A percentile compares a stretch with the other conserved stretches of the same genome.
Conservation (phyloP, 2,797 vertebrate species). For the Notamacropus eugenii region DNA sequence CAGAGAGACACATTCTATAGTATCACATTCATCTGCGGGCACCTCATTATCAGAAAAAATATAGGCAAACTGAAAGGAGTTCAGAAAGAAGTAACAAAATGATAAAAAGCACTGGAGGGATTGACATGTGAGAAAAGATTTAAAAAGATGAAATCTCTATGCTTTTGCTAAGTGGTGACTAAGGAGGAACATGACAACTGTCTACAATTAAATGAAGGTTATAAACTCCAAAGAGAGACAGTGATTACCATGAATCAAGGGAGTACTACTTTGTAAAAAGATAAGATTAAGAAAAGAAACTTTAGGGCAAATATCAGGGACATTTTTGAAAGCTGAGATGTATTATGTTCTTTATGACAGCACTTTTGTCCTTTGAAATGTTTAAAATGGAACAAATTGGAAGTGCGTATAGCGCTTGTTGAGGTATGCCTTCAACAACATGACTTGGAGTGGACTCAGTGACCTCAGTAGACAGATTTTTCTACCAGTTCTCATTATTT, state of each 20-base stretch:
- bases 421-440: background rate
- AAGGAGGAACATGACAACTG: constrained; percentile 7
- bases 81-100: constrained; percentile 32
- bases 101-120: constrained; percentile 18
- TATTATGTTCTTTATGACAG: constrained; percentile 34
- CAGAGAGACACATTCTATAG: constrained; percentile 27
- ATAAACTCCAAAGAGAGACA: constrained; percentile 45
- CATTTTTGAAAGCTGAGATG: constrained; percentile 24
- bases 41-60: constrained; percentile 57
- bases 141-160: constrained; percentile 54
- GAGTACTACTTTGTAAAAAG: constrained; percentile 22
- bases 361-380: constrained; percentile 11
- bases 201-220: constrained; percentile 41
- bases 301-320: constrained; percentile 39
- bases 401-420: background rate
- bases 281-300: constrained; percentile 18
- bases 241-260: constrained; percentile 26
- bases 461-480: background rate
- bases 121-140: constrained; percentile 56
- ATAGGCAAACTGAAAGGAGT: constrained; percentile 26
- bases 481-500: constrained; percentile 3
- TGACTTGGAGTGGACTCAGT: background rate
- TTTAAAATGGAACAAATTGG: background rate
- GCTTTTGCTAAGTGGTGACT: constrained; percentile 48
- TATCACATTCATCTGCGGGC: constrained; percentile 26